phyloP scores from a whole-genome alignment of 2,113 vertebrate species.

The Corapipo altera region DNA sequence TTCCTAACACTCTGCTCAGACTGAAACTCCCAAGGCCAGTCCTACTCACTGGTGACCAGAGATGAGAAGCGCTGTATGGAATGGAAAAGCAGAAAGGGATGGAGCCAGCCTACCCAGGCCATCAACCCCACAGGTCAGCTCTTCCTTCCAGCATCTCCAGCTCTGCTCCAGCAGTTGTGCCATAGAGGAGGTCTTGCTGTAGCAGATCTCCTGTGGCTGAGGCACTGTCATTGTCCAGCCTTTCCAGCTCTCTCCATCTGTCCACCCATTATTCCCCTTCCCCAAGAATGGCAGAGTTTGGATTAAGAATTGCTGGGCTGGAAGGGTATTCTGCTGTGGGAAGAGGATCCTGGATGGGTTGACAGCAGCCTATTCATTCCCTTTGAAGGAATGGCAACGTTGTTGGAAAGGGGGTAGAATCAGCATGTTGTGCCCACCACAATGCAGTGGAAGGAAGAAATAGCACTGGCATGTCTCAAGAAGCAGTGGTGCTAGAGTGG shows the following conservation, averaged over 20 bases:
- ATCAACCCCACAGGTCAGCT: background rate
- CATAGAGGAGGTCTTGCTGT: background rate
- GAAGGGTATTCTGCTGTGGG: background rate
- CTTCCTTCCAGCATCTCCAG: background rate
- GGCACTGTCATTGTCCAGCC: background rate
- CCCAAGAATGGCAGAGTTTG: background rate
- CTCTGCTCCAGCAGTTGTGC: background rate
- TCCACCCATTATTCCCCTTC: background rate
- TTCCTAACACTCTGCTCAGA: background rate
- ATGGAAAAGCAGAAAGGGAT: background rate
- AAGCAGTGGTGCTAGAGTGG: background rate
- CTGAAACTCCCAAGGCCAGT: background rate
- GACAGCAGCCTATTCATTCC: background rate
- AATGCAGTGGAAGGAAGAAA: background rate
- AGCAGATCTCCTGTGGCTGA: background rate
- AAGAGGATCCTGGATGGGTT: background rate
- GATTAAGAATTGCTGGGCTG: background rate
- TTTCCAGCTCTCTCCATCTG: conserved; percentile 13
- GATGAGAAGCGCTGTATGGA: background rate
- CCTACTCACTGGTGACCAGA: background rate
- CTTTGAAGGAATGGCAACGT: background rate
- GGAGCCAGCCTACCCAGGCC: background rate
- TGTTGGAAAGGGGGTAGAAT: background rate
- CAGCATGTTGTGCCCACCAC: background rate
- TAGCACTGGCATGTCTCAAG: background rate